Percentiles rank a stretch among this genome's conserved stretches.
phyloP scores from a whole-genome alignment of 2,113 vertebrate genomes.

The Seriola dumerili region DNA sequence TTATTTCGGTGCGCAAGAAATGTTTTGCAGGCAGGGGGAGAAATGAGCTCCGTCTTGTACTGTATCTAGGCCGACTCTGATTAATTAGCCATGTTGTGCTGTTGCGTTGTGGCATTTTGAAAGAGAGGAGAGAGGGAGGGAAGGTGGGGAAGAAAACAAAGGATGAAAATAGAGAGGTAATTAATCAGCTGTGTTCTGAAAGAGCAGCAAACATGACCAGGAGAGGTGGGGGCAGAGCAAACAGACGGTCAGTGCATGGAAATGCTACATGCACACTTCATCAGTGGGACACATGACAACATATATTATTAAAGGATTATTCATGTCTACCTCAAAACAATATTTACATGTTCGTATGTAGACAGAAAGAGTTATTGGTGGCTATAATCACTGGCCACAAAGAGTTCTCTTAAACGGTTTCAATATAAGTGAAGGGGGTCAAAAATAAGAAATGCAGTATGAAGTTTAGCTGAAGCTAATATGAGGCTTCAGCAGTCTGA shows the following conservation, averaged over 20 bases:
- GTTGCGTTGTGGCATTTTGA: slow-evolving; percentile 79
- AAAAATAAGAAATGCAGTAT: no score
- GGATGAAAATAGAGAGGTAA: slow-evolving; percentile 81
- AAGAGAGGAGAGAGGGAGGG: slow-evolving; percentile 60
- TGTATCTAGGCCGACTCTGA: slow-evolving; percentile 83
- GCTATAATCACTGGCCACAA: background rate
- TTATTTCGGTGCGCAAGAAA: slow-evolving; percentile 42
- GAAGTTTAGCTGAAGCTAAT: background rate
- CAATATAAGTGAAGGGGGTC: background rate
- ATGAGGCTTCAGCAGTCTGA: background rate
- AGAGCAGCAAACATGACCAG: slow-evolving; percentile 61
- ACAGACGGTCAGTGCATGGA: slow-evolving; percentile 42
- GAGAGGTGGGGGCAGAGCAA: slow-evolving; percentile 41
- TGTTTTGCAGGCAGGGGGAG: slow-evolving; percentile 54
- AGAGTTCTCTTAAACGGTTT: background rate
- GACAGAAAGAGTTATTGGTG: background rate
- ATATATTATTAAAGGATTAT: background rate
- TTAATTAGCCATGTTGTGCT: slow-evolving; percentile 83
- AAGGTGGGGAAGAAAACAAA: slow-evolving; percentile 7
- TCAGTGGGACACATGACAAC: slow-evolving; percentile 9
- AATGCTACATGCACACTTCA: slow-evolving; percentile 17
- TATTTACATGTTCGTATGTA: background rate
- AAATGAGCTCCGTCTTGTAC: slow-evolving; percentile 55
- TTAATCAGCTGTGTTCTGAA: slow-evolving; percentile 79
- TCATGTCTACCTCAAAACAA: background rate